Base-by-base conservation (phyloP, 2,797 vertebrate species). In the Enteromius afrohamiltoni region DNA sequence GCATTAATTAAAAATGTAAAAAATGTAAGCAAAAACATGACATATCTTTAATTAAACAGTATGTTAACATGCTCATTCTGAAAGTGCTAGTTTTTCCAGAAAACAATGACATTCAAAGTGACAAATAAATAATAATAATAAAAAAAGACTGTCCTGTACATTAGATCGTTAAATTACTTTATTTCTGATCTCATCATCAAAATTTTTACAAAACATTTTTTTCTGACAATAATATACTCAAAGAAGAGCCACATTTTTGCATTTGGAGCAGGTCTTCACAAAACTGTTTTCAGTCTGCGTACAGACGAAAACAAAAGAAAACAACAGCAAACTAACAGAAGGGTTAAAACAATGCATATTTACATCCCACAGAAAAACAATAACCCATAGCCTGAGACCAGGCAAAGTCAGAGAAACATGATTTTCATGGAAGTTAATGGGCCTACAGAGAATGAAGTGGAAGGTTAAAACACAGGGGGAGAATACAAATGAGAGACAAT, bases 181-280 rank as follows among this genome's bases (percentile, higher is more conserved):
- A 95, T 95, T 96, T 95, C 88, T 93, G 91, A 93, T 95, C 94
- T 95, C 94, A 93, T 95, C 95, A 94, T 95, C 94, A 95, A 95
- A 96, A 95, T 93, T 92, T 95, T 95, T 95, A 95, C 94, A 96
- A 96, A 96, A 95, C 94, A 94, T 94, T 88, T 86, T 82, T 91
- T 94, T 95, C 94, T 93, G 94, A 95, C 95, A 95, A 95, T 95
- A 94, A 94, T 95, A 95, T 95, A 94, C 92, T 95, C 93, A 95
- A 94, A 95, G 92, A 93, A 94, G 93, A 95, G 93, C 93, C 94
- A 92, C 93, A 92, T 93, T 94, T 94, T 94, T 94, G 93, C 93
- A 91, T 92, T 94, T 93, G 92, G 91, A 95, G 92, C 93, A 93
- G 90, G 91, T 93, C 89, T 93, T 91, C 93, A 93, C 93, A 93